Base-by-base conservation (phyloP, 2,797 vertebrate species). In the Diplodus puntazzo region DNA sequence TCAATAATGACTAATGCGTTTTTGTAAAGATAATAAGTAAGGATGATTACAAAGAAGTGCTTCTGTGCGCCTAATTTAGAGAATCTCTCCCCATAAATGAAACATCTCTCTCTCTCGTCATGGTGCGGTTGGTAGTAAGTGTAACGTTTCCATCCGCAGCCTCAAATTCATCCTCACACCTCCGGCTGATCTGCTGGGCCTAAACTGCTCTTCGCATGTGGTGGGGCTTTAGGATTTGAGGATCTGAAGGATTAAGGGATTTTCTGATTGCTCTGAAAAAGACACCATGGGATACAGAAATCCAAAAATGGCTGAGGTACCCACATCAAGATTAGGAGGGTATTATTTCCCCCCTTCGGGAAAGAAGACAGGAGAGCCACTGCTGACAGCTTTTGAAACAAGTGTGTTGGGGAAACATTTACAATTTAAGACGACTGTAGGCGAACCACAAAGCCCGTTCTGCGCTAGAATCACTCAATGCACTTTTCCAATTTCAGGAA, bases 161-260 rank as follows among this genome's bases (percentile, higher is more conserved):
- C 49, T 58, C 58, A 46, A 66, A 85, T 79, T 88, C 69, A 27
- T 78, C 73, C 45, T 77, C 80, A 78, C 79, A 86, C 86, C 84
- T 85, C 72, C 34, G 20, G 66, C 65, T 91, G 72, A 86, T 86
- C 76, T 85, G 39, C 79, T 42, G 75, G 57, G 78, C 75, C 87
- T 88, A 88, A 88, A 85, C 79, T 85, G 84, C 73, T 84, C 86
- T 74, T 87, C 79, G 61, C 82, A 85, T 84, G 81, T 66, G 70
- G 72, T 71, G 77, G 77, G 76, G 84, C 62, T 92, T 92, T 80
- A 53, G 91, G 89, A 89, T 92, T 92, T 84, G 65, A 74, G 89
- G 89, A 92, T 93, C 77, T 75, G 79, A 43, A 49, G 92, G 92
- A 94, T 95, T 94, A 93, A 78, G 82, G 91, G 94, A 93, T 94